Percentiles rank a stretch among this genome's conserved stretches.
Evolutionary conservation across 2,113 vertebrate genomes (phyloP).

Genomic region (Saguinus imperator): DNA sequence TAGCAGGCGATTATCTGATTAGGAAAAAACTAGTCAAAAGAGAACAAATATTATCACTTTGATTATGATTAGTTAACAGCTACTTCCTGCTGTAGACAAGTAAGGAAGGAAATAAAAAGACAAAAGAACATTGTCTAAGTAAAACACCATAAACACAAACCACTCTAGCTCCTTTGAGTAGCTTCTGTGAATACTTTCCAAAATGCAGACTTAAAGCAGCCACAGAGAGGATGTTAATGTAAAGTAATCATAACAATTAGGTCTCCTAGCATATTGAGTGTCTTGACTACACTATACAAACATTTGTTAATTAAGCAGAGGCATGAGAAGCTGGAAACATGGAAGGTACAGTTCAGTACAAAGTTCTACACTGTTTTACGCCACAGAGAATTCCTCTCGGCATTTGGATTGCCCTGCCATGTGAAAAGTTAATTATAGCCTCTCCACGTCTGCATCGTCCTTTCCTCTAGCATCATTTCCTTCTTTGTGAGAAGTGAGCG

Average conservation of each 20-base stretch:
- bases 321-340: neutral
- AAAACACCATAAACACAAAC: neutral
- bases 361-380: neutral
- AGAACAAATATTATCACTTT: neutral
- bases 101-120: neutral
- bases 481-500: neutral
- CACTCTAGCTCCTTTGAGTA: neutral
- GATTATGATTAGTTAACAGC: neutral
- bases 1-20: neutral
- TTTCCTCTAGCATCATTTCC: neutral
- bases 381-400: neutral
- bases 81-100: neutral
- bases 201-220: constrained; percentile 18
- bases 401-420: neutral
- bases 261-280: neutral
- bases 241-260: constrained; percentile 11
- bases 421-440: constrained; percentile 18
- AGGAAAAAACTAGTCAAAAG: neutral
- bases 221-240: neutral
- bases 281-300: neutral
- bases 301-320: neutral
- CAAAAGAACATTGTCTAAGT: neutral
- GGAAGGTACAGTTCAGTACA: neutral
- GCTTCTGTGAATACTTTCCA: neutral
- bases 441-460: neutral